Conservation (phyloP, 2,113 vertebrate genomes). For the Oreotragus oreotragus region DNA sequence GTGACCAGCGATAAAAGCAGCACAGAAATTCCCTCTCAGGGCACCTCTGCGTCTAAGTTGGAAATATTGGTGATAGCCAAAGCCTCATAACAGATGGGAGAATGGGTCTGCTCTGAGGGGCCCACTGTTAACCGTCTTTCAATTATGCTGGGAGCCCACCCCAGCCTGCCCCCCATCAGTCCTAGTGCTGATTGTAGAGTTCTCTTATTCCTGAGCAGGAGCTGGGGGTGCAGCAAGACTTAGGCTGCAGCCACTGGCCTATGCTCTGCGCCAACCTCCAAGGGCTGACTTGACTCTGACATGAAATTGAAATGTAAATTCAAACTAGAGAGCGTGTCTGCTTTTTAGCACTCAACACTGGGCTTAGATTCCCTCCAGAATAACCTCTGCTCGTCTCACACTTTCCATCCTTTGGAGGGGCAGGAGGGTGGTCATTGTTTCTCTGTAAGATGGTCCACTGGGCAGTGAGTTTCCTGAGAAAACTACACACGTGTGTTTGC, state of each 20-base stretch:
- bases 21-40: background rate
- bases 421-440: background rate
- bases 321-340: slow-evolving; percentile 2
- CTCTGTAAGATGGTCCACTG: background rate
- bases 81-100: background rate
- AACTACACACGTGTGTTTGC: background rate
- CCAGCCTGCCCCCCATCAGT: background rate
- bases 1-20: background rate
- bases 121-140: background rate
- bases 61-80: background rate
- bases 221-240: background rate
- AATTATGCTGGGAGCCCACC: background rate
- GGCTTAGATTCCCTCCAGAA: background rate
- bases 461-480: background rate
- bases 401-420: background rate
- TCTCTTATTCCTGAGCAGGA: background rate
- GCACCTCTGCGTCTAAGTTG: background rate
- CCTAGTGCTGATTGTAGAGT: background rate
- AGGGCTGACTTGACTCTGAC: background rate
- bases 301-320: slow-evolving; percentile 4
- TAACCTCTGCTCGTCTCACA: background rate
- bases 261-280: background rate
- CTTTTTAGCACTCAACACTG: background rate
- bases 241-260: background rate
- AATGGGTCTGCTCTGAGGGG: background rate